Evolutionary conservation across 2,888 invertebrate species (phyloP).

Genomic region (Eilema sororculum): DNA sequence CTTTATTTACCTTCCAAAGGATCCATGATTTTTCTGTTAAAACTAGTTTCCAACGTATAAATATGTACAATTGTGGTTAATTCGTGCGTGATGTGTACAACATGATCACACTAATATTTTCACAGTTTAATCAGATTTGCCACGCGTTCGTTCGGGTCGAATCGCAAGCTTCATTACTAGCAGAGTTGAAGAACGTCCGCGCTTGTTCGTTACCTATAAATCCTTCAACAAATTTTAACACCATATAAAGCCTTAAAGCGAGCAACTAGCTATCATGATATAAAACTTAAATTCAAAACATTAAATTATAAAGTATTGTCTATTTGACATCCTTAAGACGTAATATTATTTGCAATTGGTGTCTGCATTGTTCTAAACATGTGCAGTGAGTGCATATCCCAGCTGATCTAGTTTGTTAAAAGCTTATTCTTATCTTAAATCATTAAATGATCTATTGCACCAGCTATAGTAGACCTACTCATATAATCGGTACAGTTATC

Average conservation of each 20-base stretch:
- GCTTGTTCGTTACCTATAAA: slow-evolving; percentile 42
- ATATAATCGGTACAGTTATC: slow-evolving; percentile 54
- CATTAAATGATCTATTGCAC: slow-evolving; percentile 40
- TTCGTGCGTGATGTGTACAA: slow-evolving; percentile 55
- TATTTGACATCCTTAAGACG: not conserved
- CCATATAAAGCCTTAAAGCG: slow-evolving; percentile 33
- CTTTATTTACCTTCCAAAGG: not conserved
- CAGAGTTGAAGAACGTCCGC: slow-evolving; percentile 41
- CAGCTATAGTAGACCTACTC: slow-evolving; percentile 48
- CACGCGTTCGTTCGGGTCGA: slow-evolving; percentile 62
- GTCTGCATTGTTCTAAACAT: slow-evolving; percentile 6
- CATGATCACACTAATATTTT: slow-evolving; percentile 74
- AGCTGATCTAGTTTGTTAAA: slow-evolving; percentile 8
- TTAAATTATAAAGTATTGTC: not conserved
- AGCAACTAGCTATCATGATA: slow-evolving; percentile 26
- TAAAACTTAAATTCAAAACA: not conserved
- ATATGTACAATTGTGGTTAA: slow-evolving; percentile 48
- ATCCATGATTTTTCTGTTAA: slow-evolving; percentile 30
- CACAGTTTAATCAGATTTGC: slow-evolving; percentile 80
- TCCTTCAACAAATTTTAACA: slow-evolving; percentile 47
- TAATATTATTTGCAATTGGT: not conserved
- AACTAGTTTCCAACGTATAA: slow-evolving; percentile 50
- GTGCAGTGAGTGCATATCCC: not conserved
- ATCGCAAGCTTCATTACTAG: slow-evolving; percentile 47
- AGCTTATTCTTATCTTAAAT: slow-evolving; percentile 25